A percentile compares a stretch with the other conserved stretches of the same genome.
Evolutionary conservation across 2,888 invertebrate genomes (phyloP).

Genomic region (Lobophora halterata): DNA sequence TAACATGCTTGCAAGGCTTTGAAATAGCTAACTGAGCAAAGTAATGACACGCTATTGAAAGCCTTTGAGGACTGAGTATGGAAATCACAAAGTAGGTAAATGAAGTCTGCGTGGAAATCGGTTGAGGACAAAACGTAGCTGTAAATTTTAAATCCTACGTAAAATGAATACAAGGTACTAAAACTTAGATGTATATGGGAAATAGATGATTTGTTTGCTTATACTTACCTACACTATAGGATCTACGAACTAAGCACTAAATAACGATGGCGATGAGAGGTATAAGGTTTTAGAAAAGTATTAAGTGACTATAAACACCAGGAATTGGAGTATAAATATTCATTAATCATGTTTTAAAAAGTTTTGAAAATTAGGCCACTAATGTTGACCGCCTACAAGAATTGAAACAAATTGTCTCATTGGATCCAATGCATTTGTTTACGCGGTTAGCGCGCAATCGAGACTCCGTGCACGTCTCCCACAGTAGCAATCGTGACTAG

Average conservation of each 20-base stretch:
- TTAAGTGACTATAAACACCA: no score
- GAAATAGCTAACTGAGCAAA: background rate
- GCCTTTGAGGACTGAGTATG: constrained; percentile 3
- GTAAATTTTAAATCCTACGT: background rate
- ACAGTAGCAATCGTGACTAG: constrained; percentile 22
- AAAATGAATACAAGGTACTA: background rate
- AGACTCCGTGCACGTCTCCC: constrained; percentile 21
- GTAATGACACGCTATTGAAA: constrained; percentile 5
- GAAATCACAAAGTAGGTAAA: constrained; percentile 12
- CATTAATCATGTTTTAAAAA: no score
- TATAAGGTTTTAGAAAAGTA: no score
- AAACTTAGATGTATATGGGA: no score
- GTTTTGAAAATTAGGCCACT: constrained; percentile 22
- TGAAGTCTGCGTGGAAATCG: constrained; percentile 14
- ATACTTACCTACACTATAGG: no score
- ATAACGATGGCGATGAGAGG: no score
- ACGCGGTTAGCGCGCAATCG: constrained; percentile 18
- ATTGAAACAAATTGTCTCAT: constrained; percentile 25
- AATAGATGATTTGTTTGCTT: no score
- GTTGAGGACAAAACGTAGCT: background rate
- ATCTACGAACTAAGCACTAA: no score
- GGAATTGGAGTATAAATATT: no score
- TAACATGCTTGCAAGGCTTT: no score
- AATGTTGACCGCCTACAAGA: constrained; percentile 19
- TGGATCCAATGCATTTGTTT: constrained; percentile 28